phyloP scores from a whole-genome alignment of 2,888 invertebrate genomes.

The Phengaris arion region DNA sequence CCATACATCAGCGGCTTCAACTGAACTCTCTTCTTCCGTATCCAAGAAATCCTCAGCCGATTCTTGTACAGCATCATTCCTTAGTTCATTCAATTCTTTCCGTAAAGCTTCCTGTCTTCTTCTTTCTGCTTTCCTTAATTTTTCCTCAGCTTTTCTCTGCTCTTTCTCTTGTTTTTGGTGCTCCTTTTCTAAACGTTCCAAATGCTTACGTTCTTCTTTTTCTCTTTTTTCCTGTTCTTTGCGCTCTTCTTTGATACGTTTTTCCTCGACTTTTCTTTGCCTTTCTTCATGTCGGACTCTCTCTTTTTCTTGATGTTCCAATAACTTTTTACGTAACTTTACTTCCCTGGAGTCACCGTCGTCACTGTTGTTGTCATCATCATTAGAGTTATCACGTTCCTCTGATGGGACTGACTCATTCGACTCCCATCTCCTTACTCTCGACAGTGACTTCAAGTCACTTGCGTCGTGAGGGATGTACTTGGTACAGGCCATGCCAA shows the following conservation, averaged over 20 bases:
- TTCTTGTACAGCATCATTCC: conserved; percentile 47
- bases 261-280: conserved; percentile 48
- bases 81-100: conserved; percentile 47
- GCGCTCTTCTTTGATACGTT: conserved; percentile 45
- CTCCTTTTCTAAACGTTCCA: conserved; percentile 51
- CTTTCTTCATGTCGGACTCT: conserved; percentile 44
- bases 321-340: conserved; percentile 46
- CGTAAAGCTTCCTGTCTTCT: conserved; percentile 44
- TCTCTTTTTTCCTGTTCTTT: conserved; percentile 46
- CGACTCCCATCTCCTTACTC: conserved; percentile 50
- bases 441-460: conserved; percentile 48
- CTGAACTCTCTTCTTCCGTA: conserved; percentile 50
- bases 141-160: conserved; percentile 47
- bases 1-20: conserved; percentile 69
- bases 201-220: conserved; percentile 49
- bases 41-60: conserved; percentile 46
- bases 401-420: conserved; percentile 53
- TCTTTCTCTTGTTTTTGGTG: conserved; percentile 50
- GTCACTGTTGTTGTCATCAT: conserved; percentile 46
- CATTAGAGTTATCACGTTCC: conserved; percentile 45
- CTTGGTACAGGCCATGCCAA: conserved; percentile 66
- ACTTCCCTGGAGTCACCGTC: conserved; percentile 43
- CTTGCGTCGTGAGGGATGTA: conserved; percentile 61
- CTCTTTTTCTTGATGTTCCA: conserved; percentile 50
- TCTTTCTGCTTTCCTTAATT: conserved; percentile 42